Evolutionary conservation across 1,140 invertebrate genomes (phyloP).

Genomic region (Periplaneta americana): DNA sequence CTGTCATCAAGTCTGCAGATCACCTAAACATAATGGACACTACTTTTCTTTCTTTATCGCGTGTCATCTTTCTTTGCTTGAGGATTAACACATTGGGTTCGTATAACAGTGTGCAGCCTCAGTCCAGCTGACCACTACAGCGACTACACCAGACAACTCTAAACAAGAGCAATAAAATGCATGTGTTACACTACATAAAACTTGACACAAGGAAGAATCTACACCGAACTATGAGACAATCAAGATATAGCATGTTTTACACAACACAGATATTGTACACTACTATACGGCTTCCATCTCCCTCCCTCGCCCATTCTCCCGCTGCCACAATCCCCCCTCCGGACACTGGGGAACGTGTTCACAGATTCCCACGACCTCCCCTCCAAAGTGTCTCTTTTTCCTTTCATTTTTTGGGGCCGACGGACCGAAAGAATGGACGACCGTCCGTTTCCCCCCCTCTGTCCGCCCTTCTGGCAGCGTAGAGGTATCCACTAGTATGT

Average conservation of each 20-base stretch:
- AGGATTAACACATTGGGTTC: too few relatives aligned
- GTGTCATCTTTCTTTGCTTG: too few relatives aligned
- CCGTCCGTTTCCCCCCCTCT: neutral
- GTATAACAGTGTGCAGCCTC: too few relatives aligned
- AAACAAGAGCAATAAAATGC: neutral
- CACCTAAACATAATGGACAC: too few relatives aligned
- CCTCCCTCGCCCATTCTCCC: too few relatives aligned
- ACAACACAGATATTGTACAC: neutral
- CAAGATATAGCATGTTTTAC: neutral
- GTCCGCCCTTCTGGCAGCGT: neutral
- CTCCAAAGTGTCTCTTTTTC: neutral
- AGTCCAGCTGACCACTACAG: too few relatives aligned
- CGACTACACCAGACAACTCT: too few relatives aligned
- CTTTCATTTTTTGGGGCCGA: neutral
- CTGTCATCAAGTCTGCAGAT: too few relatives aligned
- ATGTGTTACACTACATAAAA: neutral
- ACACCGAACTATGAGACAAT: neutral
- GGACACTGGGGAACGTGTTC: neutral
- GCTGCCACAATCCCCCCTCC: neutral
- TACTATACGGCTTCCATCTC: neutral
- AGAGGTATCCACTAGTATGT: neutral
- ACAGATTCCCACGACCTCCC: neutral
- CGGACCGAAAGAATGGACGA: neutral
- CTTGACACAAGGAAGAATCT: neutral
- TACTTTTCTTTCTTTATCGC: too few relatives aligned